A percentile compares a stretch with the other conserved stretches of the same genome.
phyloP scores from a whole-genome alignment of 2,888 invertebrate species.

The Lingula anatina region DNA sequence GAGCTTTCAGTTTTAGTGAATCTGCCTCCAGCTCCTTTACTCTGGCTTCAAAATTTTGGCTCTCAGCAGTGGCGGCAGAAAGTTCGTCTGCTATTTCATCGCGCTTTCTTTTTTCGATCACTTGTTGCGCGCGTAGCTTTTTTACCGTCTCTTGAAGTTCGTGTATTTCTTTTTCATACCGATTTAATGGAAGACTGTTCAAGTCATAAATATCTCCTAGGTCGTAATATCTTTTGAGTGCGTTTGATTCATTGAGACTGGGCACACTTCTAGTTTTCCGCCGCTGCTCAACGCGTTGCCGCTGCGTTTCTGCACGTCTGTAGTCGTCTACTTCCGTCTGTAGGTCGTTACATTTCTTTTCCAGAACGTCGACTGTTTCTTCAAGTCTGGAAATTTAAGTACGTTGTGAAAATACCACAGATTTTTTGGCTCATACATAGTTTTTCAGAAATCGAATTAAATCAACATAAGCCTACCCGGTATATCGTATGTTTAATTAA shows the following conservation, averaged over 20 bases:
- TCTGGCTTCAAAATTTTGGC: constrained; percentile 11
- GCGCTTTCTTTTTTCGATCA: constrained; percentile 33
- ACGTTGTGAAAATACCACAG: no score
- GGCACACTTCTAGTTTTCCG: constrained; percentile 27
- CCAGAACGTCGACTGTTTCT: constrained; percentile 70
- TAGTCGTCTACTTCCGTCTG: constrained; percentile 75
- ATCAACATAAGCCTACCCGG: no score
- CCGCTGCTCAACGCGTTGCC: constrained; percentile 19
- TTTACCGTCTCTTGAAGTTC: constrained; percentile 37
- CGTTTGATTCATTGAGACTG: constrained; percentile 57
- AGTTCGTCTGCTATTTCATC: constrained; percentile 35
- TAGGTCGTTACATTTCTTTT: constrained; percentile 76
- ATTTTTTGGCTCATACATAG: no score
- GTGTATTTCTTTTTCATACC: constrained; percentile 36
- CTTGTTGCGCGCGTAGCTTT: constrained; percentile 31
- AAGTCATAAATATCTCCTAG: constrained; percentile 31
- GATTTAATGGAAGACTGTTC: constrained; percentile 32
- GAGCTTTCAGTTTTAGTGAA: constrained; percentile 17
- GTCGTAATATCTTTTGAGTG: constrained; percentile 17
- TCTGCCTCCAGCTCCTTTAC: constrained; percentile 24
- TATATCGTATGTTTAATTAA: no score
- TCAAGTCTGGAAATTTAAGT: constrained; percentile 18
- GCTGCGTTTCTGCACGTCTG: constrained; percentile 22
- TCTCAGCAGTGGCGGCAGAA: background rate
- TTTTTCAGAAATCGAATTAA: no score